A percentile compares a stretch with the other conserved stretches of the same genome.
phyloP scores from a whole-genome alignment of 2,888 invertebrate species.

The Melipona beecheii region DNA sequence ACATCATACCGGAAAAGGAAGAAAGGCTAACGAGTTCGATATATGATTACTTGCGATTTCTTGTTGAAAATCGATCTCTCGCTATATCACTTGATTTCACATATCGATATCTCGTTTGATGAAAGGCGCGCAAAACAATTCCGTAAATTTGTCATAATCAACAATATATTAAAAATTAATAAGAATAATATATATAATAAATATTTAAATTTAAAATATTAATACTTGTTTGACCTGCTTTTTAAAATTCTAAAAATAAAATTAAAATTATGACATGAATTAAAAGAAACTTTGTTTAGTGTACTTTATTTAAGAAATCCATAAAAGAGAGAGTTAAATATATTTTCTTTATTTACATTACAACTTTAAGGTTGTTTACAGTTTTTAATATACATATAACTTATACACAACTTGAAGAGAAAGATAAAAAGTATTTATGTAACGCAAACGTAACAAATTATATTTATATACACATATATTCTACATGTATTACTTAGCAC shows the following conservation, averaged over 20 bases:
- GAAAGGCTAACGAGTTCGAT: constrained; percentile 65
- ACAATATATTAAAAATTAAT: background rate
- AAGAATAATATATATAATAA: background rate
- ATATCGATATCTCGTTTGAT: constrained; percentile 37
- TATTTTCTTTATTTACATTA: constrained; percentile 54
- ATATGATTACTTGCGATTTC: constrained; percentile 66
- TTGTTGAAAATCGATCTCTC: constrained; percentile 54
- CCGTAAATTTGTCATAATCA: too few species aligned
- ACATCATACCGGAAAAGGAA: constrained; percentile 81
- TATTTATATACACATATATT: constrained; percentile 46
- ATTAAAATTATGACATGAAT: background rate
- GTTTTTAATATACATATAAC: constrained; percentile 39
- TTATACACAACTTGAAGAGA: constrained; percentile 9
- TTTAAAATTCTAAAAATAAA: background rate
- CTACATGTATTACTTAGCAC: constrained; percentile 9
- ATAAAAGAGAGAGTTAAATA: constrained; percentile 13
- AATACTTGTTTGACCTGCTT: background rate
- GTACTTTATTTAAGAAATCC: background rate
- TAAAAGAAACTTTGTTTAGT: background rate
- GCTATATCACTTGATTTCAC: background rate
- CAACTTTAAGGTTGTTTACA: constrained; percentile 42
- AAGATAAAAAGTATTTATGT: constrained; percentile 23
- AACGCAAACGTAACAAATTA: constrained; percentile 28
- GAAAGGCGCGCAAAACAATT: constrained; percentile 38
- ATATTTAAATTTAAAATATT: background rate